Conservation (phyloP, 2,797 vertebrate genomes). For the Phrynocephalus forsythii region DNA sequence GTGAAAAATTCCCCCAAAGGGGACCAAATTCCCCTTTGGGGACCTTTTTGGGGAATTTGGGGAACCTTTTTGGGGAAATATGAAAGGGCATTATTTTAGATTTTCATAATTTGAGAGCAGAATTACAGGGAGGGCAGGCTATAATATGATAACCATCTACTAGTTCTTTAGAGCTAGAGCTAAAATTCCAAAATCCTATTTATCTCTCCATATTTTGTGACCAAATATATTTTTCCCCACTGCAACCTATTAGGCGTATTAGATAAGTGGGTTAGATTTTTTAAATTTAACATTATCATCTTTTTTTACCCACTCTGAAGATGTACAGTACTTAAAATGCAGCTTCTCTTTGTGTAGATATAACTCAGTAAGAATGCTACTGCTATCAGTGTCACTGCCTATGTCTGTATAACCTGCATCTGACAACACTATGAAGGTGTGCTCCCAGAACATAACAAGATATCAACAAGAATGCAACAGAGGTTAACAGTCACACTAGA, state of each 20-base stretch:
- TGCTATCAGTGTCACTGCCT: slow-evolving; percentile 24
- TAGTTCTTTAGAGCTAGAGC: background rate
- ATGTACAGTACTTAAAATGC: background rate
- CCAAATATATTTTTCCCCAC: background rate
- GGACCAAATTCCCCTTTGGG: too few relatives aligned
- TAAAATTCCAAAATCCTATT: background rate
- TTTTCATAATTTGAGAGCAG: background rate
- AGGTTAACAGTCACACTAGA: background rate
- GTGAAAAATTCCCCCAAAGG: too few relatives aligned
- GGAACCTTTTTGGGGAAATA: too few relatives aligned
- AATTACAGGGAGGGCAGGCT: background rate
- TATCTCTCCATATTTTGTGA: background rate
- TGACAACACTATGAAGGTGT: background rate
- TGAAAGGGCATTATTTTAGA: background rate
- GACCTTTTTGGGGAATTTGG: too few relatives aligned
- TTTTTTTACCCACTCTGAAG: background rate
- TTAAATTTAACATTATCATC: background rate
- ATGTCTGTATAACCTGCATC: slow-evolving; percentile 12
- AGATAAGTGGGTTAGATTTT: background rate
- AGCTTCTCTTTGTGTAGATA: slow-evolving; percentile 12
- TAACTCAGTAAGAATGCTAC: slow-evolving; percentile 9
- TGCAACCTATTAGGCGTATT: background rate
- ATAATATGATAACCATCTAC: background rate
- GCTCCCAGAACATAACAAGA: background rate
- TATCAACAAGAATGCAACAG: background rate